A percentile compares a stretch with the other conserved stretches of the same genome.
phyloP scores from a whole-genome alignment of 2,888 invertebrate species.

The Julus scanicus region DNA sequence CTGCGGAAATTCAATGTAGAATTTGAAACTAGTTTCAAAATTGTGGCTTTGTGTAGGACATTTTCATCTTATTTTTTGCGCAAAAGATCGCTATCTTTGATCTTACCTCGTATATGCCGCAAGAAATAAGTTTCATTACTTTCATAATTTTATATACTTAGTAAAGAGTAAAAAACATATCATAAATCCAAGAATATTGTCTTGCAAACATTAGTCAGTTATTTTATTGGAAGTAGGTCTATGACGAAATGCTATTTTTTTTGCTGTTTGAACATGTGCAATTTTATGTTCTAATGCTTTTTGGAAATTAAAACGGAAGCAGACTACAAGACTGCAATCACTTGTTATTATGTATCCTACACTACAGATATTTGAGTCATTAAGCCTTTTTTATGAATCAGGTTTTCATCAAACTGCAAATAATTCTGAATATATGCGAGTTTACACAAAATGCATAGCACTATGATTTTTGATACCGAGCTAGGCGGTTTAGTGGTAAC shows the following conservation, averaged over 20 bases:
- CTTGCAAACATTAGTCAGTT: slow-evolving; percentile 20
- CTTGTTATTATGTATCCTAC: neutral
- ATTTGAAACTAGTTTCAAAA: neutral
- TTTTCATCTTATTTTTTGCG: neutral
- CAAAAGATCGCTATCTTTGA: neutral
- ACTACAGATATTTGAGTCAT: neutral
- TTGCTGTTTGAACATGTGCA: neutral
- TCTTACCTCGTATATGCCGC: neutral
- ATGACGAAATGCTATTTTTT: neutral
- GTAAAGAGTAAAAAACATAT: neutral
- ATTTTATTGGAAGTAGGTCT: neutral
- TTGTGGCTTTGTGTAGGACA: neutral
- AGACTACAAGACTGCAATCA: neutral
- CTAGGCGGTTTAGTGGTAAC: too few relatives aligned
- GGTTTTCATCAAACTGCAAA: neutral
- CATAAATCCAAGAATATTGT: neutral
- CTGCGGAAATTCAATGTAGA: neutral
- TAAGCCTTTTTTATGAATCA: neutral
- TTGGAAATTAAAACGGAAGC: slow-evolving; percentile 16
- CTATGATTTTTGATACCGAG: neutral
- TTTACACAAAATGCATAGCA: too few relatives aligned
- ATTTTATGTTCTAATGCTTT: neutral
- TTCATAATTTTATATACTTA: neutral
- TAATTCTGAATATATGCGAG: too few relatives aligned
- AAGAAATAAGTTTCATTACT: neutral